Evolutionary conservation across 2,888 invertebrate species (phyloP), one percentile per base, ranked within the genome.

Genomic region (Vanessa cardui): DNA sequence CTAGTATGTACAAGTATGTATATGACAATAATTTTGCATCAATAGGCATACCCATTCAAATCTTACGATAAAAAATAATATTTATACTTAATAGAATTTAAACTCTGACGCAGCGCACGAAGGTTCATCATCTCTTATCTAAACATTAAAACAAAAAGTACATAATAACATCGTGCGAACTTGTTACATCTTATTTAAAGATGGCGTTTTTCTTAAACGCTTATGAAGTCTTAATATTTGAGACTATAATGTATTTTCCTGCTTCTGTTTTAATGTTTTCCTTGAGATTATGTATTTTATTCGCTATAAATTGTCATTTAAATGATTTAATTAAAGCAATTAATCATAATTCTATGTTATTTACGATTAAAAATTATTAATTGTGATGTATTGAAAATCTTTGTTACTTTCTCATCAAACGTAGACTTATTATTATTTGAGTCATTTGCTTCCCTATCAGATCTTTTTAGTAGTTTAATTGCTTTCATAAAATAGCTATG

Each of bases 181-280:
- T 54, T 8, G 31, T 31, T 31, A 54, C 26, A 54, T 54, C 52
- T 54, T 18, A 49, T 49, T 54, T 54, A n/a, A 31, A n/a, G 52
- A 31, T 54, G 26, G 6, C 52, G 31, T 54, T 31, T 54, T 31
- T 31, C 26, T 54, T 7, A 54, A 54, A 31, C 52, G 7, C 33
- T 52, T 54, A 44, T 52, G 20, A 39, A 60, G 45, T 60, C 54
- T 65, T 52, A 65, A 52, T 60, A 60, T 60, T 60, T 46, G 52
- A 59, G 52, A 45, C 45, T 44, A 59, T 59, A 31, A 60, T 65
- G 31, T 65, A 21, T 61, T 64, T 61, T 66, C 66, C 66, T 66
- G 66, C 33, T 66, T 61, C 44, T 39, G 18, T 61, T 46, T n/a
- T 54, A 20, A 46, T 45, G 46, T 56, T 61, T 56, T 61, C 65